These are phyloP conservation scores for Mesocricetus auratus DNA, from an alignment of 2,113 vertebrate genomes.

Conservation along the genomic window DNA sequence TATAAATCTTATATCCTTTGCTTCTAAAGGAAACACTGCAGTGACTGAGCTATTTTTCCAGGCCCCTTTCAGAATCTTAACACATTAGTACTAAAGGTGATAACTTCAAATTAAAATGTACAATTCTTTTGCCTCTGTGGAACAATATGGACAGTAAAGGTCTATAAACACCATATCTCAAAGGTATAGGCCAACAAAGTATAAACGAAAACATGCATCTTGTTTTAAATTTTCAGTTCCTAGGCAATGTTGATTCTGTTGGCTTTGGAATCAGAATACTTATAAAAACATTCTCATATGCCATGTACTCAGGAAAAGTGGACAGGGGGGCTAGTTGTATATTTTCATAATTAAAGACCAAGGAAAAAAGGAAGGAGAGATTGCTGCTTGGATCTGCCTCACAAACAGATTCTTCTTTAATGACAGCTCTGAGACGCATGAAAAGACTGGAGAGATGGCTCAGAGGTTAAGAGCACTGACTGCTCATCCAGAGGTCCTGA, in stretches of 20 bases:
- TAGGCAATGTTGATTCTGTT: slow-evolving; percentile 37
- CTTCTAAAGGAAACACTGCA: background rate
- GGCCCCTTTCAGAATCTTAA: background rate
- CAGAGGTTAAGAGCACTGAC: too few species aligned
- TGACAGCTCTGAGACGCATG: slow-evolving; percentile 15
- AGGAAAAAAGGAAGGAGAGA: background rate
- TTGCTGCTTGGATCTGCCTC: slow-evolving; percentile 14
- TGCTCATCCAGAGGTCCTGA: too few species aligned
- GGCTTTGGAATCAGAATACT: background rate
- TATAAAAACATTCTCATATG: background rate
- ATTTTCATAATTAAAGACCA: slow-evolving; percentile 38
- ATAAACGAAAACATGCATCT: background rate
- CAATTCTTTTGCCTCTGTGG: background rate
- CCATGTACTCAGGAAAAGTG: background rate
- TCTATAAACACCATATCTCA: background rate
- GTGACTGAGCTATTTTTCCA: background rate
- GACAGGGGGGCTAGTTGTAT: background rate
- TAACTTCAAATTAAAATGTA: background rate
- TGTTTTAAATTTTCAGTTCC: slow-evolving; percentile 40
- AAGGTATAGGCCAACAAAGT: background rate
- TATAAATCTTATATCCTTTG: background rate
- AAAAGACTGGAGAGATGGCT: too few species aligned
- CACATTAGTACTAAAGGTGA: background rate
- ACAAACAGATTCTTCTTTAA: background rate
- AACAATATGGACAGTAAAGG: background rate